phyloP scores from a whole-genome alignment of 1,140 invertebrate genomes.

The Agrilus planipennis region DNA sequence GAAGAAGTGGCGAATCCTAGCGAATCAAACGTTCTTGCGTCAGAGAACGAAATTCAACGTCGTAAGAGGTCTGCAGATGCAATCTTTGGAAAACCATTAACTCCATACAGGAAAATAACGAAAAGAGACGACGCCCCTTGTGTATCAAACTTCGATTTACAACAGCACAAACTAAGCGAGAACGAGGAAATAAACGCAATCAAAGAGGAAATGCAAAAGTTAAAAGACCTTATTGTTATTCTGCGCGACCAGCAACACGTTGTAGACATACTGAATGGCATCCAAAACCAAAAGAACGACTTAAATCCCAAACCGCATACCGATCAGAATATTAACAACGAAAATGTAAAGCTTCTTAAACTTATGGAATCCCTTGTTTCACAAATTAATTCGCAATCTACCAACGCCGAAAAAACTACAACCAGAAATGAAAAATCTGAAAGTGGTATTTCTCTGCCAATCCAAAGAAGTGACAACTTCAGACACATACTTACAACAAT shows the following conservation, averaged over 20 bases:
- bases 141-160: conserved; percentile 15
- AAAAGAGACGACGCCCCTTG: conserved; percentile 11
- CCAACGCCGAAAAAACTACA: too few species aligned
- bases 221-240: conserved; percentile 20
- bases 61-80: neutral
- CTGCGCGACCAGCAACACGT: conserved; percentile 24
- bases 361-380: too few species aligned
- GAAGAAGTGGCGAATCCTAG: neutral
- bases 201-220: conserved; percentile 22
- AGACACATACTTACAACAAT: too few species aligned
- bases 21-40: neutral
- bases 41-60: neutral
- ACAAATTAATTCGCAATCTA: too few species aligned
- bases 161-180: conserved; percentile 9
- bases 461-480: too few species aligned
- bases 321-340: too few species aligned
- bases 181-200: conserved; percentile 17
- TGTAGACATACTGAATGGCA: conserved; percentile 6
- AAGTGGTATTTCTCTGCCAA: too few species aligned
- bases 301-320: too few species aligned
- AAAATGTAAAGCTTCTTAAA: too few species aligned
- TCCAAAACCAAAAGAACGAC: conserved; percentile 6
- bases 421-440: too few species aligned
- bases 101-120: neutral
- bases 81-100: neutral